Conservation (phyloP, 53 echinoderm and acorn worm genomes). For the Patiria pectinifera region DNA sequence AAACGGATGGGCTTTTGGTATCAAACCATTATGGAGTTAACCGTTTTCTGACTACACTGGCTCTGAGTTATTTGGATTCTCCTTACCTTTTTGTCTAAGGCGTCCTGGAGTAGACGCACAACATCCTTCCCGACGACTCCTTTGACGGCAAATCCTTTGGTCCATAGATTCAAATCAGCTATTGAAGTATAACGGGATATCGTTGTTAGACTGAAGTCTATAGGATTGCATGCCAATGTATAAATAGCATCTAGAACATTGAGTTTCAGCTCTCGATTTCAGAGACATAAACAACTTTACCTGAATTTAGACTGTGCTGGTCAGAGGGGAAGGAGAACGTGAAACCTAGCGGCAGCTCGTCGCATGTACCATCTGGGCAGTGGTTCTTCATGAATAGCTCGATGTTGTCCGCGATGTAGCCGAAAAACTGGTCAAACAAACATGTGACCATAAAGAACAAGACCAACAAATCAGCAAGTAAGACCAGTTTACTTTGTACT, state of each 20-base stretch:
- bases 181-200: too few relatives aligned
- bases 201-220: too few relatives aligned
- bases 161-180: conserved; percentile 41
- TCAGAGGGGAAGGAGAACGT: conserved; percentile 30
- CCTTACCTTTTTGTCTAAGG: conserved; percentile 7
- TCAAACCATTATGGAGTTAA: too few relatives aligned
- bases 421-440: conserved; percentile 17
- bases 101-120: conserved; percentile 18
- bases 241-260: too few relatives aligned
- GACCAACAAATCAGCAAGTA: too few relatives aligned
- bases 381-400: neutral
- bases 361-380: neutral
- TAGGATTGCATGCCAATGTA: too few relatives aligned
- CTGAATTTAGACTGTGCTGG: conserved; percentile 28
- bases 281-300: neutral
- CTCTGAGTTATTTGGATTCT: neutral
- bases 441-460: neutral
- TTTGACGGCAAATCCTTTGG: conserved; percentile 28
- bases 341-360: neutral
- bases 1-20: too few relatives aligned
- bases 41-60: too few relatives aligned
- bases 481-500: too few relatives aligned
- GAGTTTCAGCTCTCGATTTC: too few relatives aligned
- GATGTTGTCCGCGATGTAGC: conserved; percentile 33
- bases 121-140: conserved; percentile 58